Evolutionary conservation across 2,797 vertebrate species (phyloP), one percentile per base, ranked within the genome.

Genomic region (Somateria mollissima): DNA sequence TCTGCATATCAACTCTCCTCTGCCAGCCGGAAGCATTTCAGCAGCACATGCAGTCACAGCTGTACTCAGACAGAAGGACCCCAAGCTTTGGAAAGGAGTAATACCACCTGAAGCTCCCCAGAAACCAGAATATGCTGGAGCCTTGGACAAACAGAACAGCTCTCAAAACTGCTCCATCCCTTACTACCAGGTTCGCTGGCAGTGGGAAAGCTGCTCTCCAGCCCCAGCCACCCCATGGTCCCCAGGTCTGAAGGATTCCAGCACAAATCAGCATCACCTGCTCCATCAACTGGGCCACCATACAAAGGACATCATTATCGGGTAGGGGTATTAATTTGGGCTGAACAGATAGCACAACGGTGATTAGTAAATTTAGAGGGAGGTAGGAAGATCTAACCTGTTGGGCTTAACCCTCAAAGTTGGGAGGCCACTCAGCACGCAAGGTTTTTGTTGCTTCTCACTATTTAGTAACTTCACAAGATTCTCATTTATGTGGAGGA

Each of bases 351-450:
- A 90, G 81, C 43, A 77, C 57, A 93, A 75, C 34, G 82, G 53
- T n/a, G 39, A 83, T 70, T 87, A 91, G 93, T 86, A 84, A 58
- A 90, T 19, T 85, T 87, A 94, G 91, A 89, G 39, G 9, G 32
- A 58, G 64, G 60, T 84, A 90, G 88, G 73, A 85, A 79, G 88
- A 87, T 41, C 37, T 79, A 93, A 93, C 54, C 58, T 58, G 84
- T 25, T 86, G 85, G 74, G 87, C 60, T 82, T 54, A 67, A 11
- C 74, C 56, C 84, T 90, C 54, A 53, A 76, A 84, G 65, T 1
- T 60, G 67, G 24, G 57, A 93, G 54, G 28, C 77, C n/a, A 93
- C 39, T 36, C 71, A 87, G 65, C 69, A 77, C 21, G 58, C 10
- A 70, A 73, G 27, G 12, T 47, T 90, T 64, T 70, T 54, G 39